These are phyloP conservation scores for Epicauta chinensis DNA, from an alignment of 1,140 invertebrate genomes.

Conservation along the genomic window DNA sequence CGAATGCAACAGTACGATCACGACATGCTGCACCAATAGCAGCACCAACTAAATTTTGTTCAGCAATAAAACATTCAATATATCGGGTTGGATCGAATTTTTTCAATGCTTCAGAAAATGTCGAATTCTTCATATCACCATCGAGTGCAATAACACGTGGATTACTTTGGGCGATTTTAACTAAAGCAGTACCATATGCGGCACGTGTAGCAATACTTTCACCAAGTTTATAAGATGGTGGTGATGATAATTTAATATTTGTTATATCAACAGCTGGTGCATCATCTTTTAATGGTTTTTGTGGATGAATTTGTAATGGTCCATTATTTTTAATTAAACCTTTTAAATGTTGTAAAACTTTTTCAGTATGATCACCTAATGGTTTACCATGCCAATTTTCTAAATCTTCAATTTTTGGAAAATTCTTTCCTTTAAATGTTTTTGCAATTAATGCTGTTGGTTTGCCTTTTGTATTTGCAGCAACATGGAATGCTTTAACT, in stretches of 20 bases:
- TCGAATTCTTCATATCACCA: slow-evolving; percentile 98
- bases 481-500: slow-evolving; percentile 80
- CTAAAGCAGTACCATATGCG: slow-evolving; percentile 91
- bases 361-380: slow-evolving; percentile 72
- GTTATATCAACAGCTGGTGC: slow-evolving; percentile 66
- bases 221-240: slow-evolving; percentile 78
- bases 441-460: slow-evolving; percentile 94
- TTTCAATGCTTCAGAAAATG: slow-evolving; percentile 90
- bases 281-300: slow-evolving; percentile 61
- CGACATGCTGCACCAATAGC: slow-evolving; percentile 89
- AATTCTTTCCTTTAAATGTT: slow-evolving; percentile 92
- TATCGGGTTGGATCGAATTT: slow-evolving; percentile 69
- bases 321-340: slow-evolving; percentile 58
- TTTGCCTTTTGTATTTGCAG: slow-evolving; percentile 66
- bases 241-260: slow-evolving; percentile 71
- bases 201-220: slow-evolving; percentile 84
- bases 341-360: slow-evolving; percentile 66
- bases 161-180: slow-evolving; percentile 82
- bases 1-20: slow-evolving; percentile 84
- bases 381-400: slow-evolving; percentile 98
- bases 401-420: slow-evolving; percentile 79
- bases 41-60: slow-evolving; percentile 96
- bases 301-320: slow-evolving; percentile 50
- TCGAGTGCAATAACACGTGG: slow-evolving; percentile 84
- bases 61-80: slow-evolving; percentile 98